Conservation (phyloP, 92 coral and sea anemone genomes). For the Diadumene lineata region DNA sequence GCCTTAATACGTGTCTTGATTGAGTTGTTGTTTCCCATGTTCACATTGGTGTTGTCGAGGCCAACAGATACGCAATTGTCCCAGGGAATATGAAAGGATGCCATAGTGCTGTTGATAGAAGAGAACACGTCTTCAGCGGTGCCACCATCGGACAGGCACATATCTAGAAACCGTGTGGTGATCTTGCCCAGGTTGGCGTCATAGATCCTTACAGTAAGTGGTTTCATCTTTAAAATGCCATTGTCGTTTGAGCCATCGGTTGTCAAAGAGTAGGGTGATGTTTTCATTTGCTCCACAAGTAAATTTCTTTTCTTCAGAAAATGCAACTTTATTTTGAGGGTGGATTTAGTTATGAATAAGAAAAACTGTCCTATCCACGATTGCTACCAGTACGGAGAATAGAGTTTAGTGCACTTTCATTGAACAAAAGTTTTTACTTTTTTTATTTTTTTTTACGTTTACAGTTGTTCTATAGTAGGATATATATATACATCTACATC, state of each 20-base stretch:
- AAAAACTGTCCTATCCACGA: too few relatives aligned
- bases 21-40: conserved; percentile 53
- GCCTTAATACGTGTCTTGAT: conserved; percentile 42
- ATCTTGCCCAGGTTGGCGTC: conserved; percentile 32
- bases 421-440: too few relatives aligned
- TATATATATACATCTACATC: too few relatives aligned
- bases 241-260: conserved; percentile 57
- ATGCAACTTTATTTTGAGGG: too few relatives aligned
- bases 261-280: conserved; percentile 31
- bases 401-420: too few relatives aligned
- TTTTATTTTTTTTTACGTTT: too few relatives aligned
- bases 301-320: too few relatives aligned
- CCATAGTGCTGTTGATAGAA: conserved; percentile 25
- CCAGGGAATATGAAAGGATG: conserved; percentile 47
- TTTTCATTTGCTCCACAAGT: conserved; percentile 37
- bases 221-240: conserved; percentile 45
- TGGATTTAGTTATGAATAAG: too few relatives aligned
- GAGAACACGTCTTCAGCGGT: conserved; percentile 32
- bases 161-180: conserved; percentile 54
- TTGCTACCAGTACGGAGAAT: too few relatives aligned
- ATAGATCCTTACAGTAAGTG: conserved; percentile 49
- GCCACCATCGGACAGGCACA: conserved; percentile 47
- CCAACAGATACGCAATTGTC: conserved; percentile 59
- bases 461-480: too few relatives aligned
- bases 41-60: conserved; percentile 58